Conservation (phyloP, 2,797 vertebrate species). For the Etheostoma perlongum region DNA sequence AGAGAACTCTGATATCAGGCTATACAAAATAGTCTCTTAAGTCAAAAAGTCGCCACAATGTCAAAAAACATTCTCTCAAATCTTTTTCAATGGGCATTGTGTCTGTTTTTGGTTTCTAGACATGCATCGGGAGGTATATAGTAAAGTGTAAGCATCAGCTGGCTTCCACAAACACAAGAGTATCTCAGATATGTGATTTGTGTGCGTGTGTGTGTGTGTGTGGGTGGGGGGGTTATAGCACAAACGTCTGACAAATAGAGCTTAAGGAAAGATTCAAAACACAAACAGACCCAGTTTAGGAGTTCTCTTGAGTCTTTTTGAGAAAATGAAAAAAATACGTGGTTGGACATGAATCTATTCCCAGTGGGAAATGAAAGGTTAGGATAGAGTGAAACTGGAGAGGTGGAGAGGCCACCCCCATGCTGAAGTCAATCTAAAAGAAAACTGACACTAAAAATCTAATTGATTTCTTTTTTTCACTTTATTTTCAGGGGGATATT, state of each 20-base stretch:
- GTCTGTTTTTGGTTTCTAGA: background rate
- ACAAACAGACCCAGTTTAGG: background rate
- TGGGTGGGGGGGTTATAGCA: background rate
- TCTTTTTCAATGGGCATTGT: background rate
- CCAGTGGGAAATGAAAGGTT: background rate
- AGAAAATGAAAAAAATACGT: constrained; percentile 3
- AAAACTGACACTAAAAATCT: background rate
- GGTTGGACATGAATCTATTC: background rate
- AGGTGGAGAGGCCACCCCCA: background rate
- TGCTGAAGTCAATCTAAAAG: background rate
- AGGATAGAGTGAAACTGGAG: background rate
- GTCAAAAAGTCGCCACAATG: background rate
- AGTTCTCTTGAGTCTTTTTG: background rate
- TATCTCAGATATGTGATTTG: background rate
- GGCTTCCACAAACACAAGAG: constrained; percentile 4
- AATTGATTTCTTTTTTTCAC: constrained; percentile 5
- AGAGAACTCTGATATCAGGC: background rate
- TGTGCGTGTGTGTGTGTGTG: too few species aligned
- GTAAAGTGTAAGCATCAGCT: constrained; percentile 20
- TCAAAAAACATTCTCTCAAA: background rate
- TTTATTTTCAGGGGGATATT: background rate
- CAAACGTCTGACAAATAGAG: background rate
- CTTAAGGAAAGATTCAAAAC: constrained; percentile 10
- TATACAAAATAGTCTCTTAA: background rate
- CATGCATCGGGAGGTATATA: background rate